Percentiles rank a stretch among this genome's conserved stretches.
Evolutionary conservation across 2,888 invertebrate genomes (phyloP).

Genomic region (Polydrusus cervinus): DNA sequence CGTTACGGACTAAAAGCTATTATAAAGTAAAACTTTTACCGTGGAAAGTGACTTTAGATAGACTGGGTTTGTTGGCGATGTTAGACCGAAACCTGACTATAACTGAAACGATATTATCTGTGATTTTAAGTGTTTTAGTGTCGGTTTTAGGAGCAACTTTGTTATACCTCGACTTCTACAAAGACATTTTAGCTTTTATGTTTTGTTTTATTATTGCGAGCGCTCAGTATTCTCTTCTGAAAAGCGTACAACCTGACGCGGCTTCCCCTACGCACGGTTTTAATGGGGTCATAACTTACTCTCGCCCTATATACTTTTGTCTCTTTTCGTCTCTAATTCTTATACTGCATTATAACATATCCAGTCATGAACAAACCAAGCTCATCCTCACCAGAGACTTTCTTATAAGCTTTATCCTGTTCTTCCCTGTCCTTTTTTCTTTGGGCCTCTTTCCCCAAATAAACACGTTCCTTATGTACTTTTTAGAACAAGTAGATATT

Average conservation of each 20-base stretch:
- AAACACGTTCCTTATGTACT: slow-evolving; percentile 96
- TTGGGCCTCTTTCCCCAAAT: slow-evolving; percentile 97
- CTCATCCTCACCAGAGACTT: slow-evolving; percentile 82
- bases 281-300: slow-evolving; percentile 94
- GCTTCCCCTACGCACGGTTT: slow-evolving; percentile 99
- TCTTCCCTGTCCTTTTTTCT: slow-evolving; percentile 95
- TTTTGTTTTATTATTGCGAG: slow-evolving; percentile 99
- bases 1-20: slow-evolving; percentile 72
- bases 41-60: slow-evolving; percentile 91
- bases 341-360: slow-evolving; percentile 66
- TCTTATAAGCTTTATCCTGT: slow-evolving; percentile 85
- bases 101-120: slow-evolving; percentile 86
- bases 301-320: slow-evolving; percentile 95
- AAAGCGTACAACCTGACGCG: slow-evolving; percentile 99
- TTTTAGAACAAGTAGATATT: slow-evolving; percentile 96
- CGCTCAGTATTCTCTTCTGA: slow-evolving; percentile 96
- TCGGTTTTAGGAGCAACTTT: slow-evolving; percentile 89
- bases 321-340: slow-evolving; percentile 77
- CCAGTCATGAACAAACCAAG: slow-evolving; percentile 74
- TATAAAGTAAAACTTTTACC: slow-evolving; percentile 85
- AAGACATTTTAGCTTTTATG: slow-evolving; percentile 93
- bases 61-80: slow-evolving; percentile 91
- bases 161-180: slow-evolving; percentile 89
- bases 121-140: slow-evolving; percentile 88
- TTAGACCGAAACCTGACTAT: slow-evolving; percentile 93